Evolutionary conservation across 1,140 invertebrate genomes (phyloP).

Genomic region (Reticulitermes speratus): DNA sequence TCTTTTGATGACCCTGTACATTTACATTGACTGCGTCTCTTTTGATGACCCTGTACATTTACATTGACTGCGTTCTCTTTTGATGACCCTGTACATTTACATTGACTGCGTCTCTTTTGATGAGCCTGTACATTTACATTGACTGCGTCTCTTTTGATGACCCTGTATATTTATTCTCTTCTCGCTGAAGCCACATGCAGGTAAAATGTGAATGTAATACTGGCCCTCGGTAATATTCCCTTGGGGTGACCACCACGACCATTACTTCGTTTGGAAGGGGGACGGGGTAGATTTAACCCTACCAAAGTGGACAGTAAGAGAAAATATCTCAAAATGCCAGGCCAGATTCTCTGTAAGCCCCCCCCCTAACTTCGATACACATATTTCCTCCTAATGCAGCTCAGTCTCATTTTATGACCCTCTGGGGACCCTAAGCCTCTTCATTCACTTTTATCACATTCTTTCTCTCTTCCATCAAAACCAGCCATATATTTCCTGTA

Average conservation of each 20-base stretch:
- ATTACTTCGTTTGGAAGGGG: not conserved
- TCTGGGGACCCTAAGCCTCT: not conserved
- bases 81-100: no score
- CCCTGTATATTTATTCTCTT: not conserved
- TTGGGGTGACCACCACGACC: not conserved
- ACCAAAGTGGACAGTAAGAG: not conserved
- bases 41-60: no score
- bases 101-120: no score
- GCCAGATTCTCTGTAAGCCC: not conserved
- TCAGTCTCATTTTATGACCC: not conserved
- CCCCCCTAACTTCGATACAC: not conserved
- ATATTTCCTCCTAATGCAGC: not conserved
- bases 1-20: no score
- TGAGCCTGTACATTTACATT: no score
- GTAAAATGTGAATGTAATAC: not conserved
- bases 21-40: no score
- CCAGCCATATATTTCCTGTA: no score
- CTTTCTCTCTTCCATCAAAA: not conserved
- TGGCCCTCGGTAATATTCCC: not conserved
- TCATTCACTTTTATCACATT: not conserved
- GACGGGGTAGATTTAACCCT: not conserved
- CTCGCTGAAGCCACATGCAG: not conserved
- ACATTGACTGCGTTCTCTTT: no score
- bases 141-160: no score
- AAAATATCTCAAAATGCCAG: slow-evolving; percentile 1